Evolutionary conservation across 2,797 vertebrate genomes (phyloP).

Genomic region (Chrysocyon brachyurus): DNA sequence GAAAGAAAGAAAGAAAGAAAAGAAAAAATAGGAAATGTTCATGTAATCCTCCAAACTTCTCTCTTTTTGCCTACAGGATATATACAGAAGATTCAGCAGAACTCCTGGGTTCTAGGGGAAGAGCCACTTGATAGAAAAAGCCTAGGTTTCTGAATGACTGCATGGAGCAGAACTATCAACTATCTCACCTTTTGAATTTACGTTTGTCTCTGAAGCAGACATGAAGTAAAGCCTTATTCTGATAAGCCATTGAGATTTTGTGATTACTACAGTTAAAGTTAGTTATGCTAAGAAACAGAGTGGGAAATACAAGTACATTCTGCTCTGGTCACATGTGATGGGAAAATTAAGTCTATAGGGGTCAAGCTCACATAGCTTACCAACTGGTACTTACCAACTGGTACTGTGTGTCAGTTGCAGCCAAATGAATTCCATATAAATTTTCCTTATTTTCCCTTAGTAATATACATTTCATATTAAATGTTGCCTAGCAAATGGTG

Average conservation of each 20-base stretch:
- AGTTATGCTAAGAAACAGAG: not conserved
- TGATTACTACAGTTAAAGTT: not conserved
- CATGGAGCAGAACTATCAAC: not conserved
- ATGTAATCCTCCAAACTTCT: not conserved
- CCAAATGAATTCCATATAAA: not conserved
- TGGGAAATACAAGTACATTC: not conserved
- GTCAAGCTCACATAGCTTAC: not conserved
- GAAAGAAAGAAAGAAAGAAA: not conserved
- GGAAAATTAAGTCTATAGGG: not conserved
- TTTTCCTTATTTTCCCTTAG: not conserved
- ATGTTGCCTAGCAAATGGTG: not conserved
- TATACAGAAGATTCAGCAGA: not conserved
- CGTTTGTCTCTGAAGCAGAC: not conserved
- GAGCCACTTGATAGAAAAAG: not conserved
- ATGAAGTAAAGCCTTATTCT: not conserved
- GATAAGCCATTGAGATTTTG: not conserved
- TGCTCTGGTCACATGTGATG: not conserved
- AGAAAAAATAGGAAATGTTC: not conserved
- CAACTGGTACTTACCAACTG: not conserved
- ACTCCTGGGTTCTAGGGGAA: not conserved
- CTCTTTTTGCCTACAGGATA: not conserved
- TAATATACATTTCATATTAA: not conserved
- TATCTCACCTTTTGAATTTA: not conserved
- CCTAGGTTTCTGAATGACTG: not conserved
- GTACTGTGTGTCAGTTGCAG: not conserved